A percentile compares a stretch with the other conserved stretches of the same genome.
These are phyloP conservation scores for Oryzias woworae DNA, from an alignment of 2,113 vertebrate genomes.

Conservation along the genomic window DNA sequence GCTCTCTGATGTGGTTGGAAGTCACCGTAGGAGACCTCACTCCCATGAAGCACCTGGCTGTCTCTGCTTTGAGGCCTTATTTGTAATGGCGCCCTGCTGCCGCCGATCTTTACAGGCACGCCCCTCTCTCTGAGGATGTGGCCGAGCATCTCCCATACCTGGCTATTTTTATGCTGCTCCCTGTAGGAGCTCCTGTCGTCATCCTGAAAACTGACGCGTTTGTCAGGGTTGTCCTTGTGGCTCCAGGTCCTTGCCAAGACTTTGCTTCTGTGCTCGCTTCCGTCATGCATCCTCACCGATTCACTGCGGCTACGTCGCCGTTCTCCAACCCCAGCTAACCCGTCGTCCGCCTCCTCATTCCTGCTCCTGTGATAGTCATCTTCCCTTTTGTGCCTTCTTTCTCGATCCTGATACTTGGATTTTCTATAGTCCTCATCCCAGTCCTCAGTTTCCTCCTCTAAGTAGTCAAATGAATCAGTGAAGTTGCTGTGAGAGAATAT, in stretches of 20 bases:
- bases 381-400: conserved; percentile 16
- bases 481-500: conserved; percentile 36
- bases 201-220: conserved; percentile 71
- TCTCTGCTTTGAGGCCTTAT: conserved; percentile 50
- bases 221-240: conserved; percentile 53
- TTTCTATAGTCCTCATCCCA: conserved; percentile 16
- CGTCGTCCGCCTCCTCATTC: conserved; percentile 9
- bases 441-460: conserved; percentile 26
- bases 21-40: conserved; percentile 52
- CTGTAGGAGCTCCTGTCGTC: conserved; percentile 12
- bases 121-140: conserved; percentile 66
- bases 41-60: conserved; percentile 56
- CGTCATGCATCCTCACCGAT: conserved; percentile 35
- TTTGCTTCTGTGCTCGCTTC: conserved; percentile 21
- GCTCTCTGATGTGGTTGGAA: conserved; percentile 56
- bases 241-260: conserved; percentile 60
- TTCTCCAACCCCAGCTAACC: conserved; percentile 7
- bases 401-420: conserved; percentile 8
- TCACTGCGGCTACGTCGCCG: conserved; percentile 42
- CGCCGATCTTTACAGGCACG: conserved; percentile 57
- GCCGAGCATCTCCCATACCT: conserved; percentile 63
- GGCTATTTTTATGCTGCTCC: conserved; percentile 18
- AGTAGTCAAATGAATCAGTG: conserved; percentile 20
- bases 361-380: conserved; percentile 14
- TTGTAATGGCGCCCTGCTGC: conserved; percentile 53